Base-by-base conservation (phyloP, 2,888 invertebrate genomes). In the Auanema sp. region DNA sequence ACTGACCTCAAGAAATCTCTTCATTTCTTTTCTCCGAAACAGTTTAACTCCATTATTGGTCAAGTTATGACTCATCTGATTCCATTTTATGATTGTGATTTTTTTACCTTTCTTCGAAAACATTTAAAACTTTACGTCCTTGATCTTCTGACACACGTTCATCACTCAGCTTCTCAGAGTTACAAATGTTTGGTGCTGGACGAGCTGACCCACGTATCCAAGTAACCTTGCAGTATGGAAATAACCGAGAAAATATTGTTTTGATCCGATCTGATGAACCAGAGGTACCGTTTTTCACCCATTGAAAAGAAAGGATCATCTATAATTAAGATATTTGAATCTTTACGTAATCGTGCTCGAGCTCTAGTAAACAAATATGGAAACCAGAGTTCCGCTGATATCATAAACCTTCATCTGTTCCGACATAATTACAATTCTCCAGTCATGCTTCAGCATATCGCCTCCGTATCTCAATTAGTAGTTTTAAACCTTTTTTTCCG, bases 351-450 rank as follows among this genome's bases (percentile, higher is more conserved):
- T 24, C 65, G 73, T 33, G 80, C 80, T 1, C 69, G 75, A 5
- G 67, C 72, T 42, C 66, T 80, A 55, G 80, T 77, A 6, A 75
- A 77, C 53, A 59, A 62, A 43, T 66, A 74, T 24, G 65, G 72
- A 23, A 76, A 78, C 1, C 71, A 72, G 10, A 69, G 71, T 16
- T 66, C 78, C 64, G 77, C 73, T 1, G 73, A 78, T 44, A 66
- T n/a, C 52, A 59, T 64, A 25, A 76, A 81, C 47, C 62, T 84
- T 56, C 76, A 79, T 24, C 65, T 84, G 11, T 84, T 81, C 57
- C 67, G 73, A 10, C 83, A 83, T 68, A 80, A 84, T 57, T 84
- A 83, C 69, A 72, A 77, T 49, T 76, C 79, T 1, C 68, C 76
- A 14, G 79, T 79, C 49, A 69, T 83, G 57, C 73, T 83, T 8